phyloP scores from a whole-genome alignment of 2,888 invertebrate genomes.

The Cyclophora albipunctata region DNA sequence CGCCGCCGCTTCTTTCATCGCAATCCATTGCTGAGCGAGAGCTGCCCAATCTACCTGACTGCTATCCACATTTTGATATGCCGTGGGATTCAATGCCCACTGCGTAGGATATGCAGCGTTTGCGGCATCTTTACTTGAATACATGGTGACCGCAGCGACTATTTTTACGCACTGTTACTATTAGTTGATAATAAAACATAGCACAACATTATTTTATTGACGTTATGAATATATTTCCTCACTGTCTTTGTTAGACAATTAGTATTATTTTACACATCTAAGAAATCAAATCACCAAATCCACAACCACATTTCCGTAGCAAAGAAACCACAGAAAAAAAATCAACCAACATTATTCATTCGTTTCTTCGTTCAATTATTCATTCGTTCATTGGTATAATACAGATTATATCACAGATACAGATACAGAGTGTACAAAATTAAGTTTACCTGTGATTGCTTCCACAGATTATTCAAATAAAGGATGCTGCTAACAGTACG shows the following conservation, averaged over 20 bases:
- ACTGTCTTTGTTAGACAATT: no score
- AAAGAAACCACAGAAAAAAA: neutral
- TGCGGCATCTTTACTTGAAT: slow-evolving; percentile 77
- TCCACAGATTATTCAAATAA: no score
- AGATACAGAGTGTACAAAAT: no score
- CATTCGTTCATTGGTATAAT: no score
- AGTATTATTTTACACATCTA: no score
- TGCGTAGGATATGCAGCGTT: slow-evolving; percentile 80
- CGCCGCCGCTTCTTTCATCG: slow-evolving; percentile 87
- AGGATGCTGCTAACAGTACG: no score
- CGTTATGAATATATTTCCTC: no score
- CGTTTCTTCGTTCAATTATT: no score
- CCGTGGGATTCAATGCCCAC: slow-evolving; percentile 88
- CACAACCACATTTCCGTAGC: no score
- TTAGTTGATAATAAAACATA: slow-evolving; percentile 7
- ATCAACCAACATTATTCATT: no score
- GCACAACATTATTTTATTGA: neutral
- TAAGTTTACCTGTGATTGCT: no score
- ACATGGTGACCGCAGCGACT: slow-evolving; percentile 51
- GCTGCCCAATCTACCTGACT: slow-evolving; percentile 97
- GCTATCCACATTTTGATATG: slow-evolving; percentile 87
- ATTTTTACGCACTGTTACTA: slow-evolving; percentile 6
- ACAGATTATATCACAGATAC: no score
- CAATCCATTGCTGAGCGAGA: slow-evolving; percentile 98
- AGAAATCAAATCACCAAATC: neutral